Base-by-base conservation (phyloP, 1,140 invertebrate genomes). In the Dufourea novaeangliae region DNA sequence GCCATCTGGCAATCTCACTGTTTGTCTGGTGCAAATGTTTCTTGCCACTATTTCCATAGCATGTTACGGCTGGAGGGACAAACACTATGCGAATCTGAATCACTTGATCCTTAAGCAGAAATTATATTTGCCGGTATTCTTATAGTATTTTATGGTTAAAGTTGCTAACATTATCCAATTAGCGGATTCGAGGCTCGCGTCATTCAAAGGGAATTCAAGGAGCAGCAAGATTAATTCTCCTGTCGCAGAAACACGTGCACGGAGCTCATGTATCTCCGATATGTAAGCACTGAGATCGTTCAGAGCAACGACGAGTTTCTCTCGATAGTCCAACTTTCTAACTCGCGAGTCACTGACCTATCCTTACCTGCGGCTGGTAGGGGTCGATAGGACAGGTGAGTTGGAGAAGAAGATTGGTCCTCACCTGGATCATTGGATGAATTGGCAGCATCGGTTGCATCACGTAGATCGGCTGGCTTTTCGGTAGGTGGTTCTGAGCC, bases 381-480 rank as follows among this genome's bases (percentile, higher is more conserved):
- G 32, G 66, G 32, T 71, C 67, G 37, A 59, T 52, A 20, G 17
- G 17, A 46, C 34, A 37, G 22, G 41, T 54, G 22, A 59, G 46
- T 62, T 22, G 46, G 62, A 70, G 44, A 62, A 78, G 52, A 74
- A 34, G 39, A 44, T 54, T 4, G 5, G 50, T 34, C 1, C 56
- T 90, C 83, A 92, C 91, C 87, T 91, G 91, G 75, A 92, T 89
- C 72, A 92, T 88, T 10, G 89, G 90, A 37, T 92, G 91, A 76
- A 92, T 84, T 7, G 90, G 88, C 67, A 92, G 73, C 71, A 91
- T 80, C 34, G 91, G 90, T 41, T 91, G 91, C 2, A 92, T 88
- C 6, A 92, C 87, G 62, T 92, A 92, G 34, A 92, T 90, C 34
- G 90, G 90, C 63, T 90, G 85, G 7, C 72, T 92, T 54, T 90